Percentiles rank a stretch among this genome's conserved stretches.
These are phyloP conservation scores for Podabrus alpinus DNA, from an alignment of 2,888 invertebrate species.

Conservation along the genomic window DNA sequence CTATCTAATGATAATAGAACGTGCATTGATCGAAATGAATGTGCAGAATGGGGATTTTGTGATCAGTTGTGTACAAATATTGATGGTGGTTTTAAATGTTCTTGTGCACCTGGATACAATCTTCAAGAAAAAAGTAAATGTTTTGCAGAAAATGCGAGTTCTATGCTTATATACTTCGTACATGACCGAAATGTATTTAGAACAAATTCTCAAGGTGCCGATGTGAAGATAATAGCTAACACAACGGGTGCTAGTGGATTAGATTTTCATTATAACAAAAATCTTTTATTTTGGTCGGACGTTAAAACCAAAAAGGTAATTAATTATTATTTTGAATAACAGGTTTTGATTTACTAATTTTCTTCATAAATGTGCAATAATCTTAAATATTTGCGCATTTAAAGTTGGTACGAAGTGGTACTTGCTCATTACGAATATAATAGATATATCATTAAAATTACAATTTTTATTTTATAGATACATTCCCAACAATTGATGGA, in stretches of 20 bases:
- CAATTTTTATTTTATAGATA: conserved; percentile 54
- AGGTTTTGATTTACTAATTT: background rate
- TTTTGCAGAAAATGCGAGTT: conserved; percentile 62
- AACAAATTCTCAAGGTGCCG: conserved; percentile 70
- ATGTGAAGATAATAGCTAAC: conserved; percentile 70
- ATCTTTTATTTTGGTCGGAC: conserved; percentile 88
- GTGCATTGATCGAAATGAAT: conserved; percentile 92
- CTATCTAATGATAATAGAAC: conserved; percentile 83
- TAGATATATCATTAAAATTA: background rate
- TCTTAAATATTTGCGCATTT: background rate
- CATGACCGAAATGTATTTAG: conserved; percentile 73
- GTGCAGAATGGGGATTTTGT: conserved; percentile 90
- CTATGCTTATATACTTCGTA: conserved; percentile 68
- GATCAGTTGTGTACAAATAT: conserved; percentile 93
- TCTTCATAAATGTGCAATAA: background rate
- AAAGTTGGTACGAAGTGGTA: background rate
- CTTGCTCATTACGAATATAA: background rate
- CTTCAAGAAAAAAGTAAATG: conserved; percentile 64
- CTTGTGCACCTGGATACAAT: conserved; percentile 69
- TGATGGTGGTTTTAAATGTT: conserved; percentile 81
- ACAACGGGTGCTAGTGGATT: conserved; percentile 85
- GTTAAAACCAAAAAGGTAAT: conserved; percentile 80
- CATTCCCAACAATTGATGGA: conserved; percentile 63
- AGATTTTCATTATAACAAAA: conserved; percentile 79
- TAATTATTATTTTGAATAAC: background rate